Evolutionary conservation across 2,797 vertebrate species (phyloP), one percentile per base, ranked within the genome.

Genomic region (Nyctalus aviator): DNA sequence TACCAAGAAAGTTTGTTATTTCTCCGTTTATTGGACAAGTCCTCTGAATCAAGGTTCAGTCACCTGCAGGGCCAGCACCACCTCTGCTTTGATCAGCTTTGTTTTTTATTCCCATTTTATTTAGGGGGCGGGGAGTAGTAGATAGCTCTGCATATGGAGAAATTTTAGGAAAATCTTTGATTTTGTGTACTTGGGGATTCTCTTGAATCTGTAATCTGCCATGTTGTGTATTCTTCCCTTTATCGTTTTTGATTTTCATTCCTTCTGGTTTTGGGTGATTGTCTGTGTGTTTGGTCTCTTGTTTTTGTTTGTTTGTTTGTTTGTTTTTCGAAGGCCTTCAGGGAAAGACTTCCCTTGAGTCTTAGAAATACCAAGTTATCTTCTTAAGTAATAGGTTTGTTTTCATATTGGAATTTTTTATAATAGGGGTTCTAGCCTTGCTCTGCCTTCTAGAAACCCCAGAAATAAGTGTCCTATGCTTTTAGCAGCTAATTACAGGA

Each of bases 401-500:
- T 81, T 79, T 69, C 55, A 66, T 35, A 13, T 84, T 41, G n/a
- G 9, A 5, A 55, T 41, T 27, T 8, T 73, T 50, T 15, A 32
- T 41, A 48, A 18, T 23, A 15, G 15, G 8, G 13, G 85, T 81
- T 35, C 18, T 18, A 37, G 6, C 72, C 78, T 94, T 72, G 10
- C 32, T n/a, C 14, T 77, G 46, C 30, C 59, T 59, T 87, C 69
- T 50, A 12, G n/a, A 75, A 53, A 55, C 32, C 32, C 62, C 46
- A 57, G 62, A 84, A 14, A 62, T 46, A 46, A 78, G 41, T 69
- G 11, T 37, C 5, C 21, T 48, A 53, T n/a, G 32, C 30, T 68
- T 73, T 88, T 50, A 48, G 78, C 83, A 66, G 64, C 83, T 71
- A 62, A 44, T 46, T 14, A 44, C 44, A 83, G 37, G 14, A 30